Base-by-base conservation (phyloP, 1,140 invertebrate genomes). In the Drosophila repletoides region DNA sequence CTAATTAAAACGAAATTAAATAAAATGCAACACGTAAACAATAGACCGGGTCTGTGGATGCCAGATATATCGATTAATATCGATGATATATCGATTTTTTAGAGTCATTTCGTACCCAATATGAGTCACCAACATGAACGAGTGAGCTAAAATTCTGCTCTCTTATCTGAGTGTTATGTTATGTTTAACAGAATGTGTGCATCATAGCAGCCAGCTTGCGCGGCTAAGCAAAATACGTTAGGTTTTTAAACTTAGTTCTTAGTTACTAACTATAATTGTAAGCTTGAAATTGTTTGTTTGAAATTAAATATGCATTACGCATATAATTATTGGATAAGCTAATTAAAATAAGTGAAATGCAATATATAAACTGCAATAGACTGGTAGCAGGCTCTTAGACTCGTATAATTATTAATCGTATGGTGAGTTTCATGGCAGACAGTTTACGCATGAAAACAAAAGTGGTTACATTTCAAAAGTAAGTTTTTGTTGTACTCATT, bases 21-120 rank as follows among this genome's bases (percentile, higher is more conserved):
- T 48, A 29, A 41, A n/a, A 38, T 43, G 51, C 55, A 76, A 76
- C 74, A 77, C 74, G 74, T 77, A 77, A 77, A 77, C 73, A 76
- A 33, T 12, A 38, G 5, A 4, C 22, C 55, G 91, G n/a, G 90
- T 7, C 79, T 81, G 19, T 22, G 4, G 46, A 31, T 61, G 59
- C 12, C 7, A 15, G 9, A 55, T 45, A 45, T 1, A 3, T 26
- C 29, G 29, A 58, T 24, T 14, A 0, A 15, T 29, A 48, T 48
- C 45, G 45, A 31, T n/a, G n/a, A n/a, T n/a, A n/a, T n/a, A 48
- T 19, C 2, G 28, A 10, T 17, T 14, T 1, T n/a, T 7, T 33
- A 48, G n/a, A n/a, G n/a, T n/a, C n/a, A n/a, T n/a, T n/a, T n/a
- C n/a, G n/a, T n/a, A n/a, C n/a, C n/a, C n/a, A n/a, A n/a, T n/a